phyloP scores from a whole-genome alignment of 2,888 invertebrate species.

The Xestia sexstrigata region DNA sequence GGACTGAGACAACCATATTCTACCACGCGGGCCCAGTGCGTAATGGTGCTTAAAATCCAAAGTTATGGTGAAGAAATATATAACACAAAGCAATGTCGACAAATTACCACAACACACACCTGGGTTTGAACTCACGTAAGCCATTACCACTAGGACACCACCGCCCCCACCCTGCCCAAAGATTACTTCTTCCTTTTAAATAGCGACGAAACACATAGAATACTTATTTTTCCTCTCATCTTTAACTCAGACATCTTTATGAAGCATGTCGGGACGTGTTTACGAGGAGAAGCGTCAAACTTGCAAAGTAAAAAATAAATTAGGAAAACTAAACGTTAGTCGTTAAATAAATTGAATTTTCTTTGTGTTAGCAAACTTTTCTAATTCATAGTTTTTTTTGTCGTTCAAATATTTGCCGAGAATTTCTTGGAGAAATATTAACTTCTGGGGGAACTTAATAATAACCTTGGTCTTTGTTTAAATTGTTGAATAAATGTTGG shows the following conservation, averaged over 20 bases:
- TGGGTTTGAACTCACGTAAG: neutral
- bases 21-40: neutral
- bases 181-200: neutral
- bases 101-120: neutral
- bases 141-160: neutral
- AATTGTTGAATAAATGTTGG: slow-evolving; percentile 37
- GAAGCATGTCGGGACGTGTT: slow-evolving; percentile 56
- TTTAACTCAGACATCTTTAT: slow-evolving; percentile 49
- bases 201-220: slow-evolving; percentile 3
- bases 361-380: slow-evolving; percentile 53
- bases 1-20: neutral
- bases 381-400: slow-evolving; percentile 53
- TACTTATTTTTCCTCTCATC: slow-evolving; percentile 29
- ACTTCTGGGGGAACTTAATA: slow-evolving; percentile 39
- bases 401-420: slow-evolving; percentile 38
- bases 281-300: slow-evolving; percentile 52
- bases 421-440: slow-evolving; percentile 41
- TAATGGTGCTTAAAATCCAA: neutral
- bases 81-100: neutral
- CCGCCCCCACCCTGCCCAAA: neutral
- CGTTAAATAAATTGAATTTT: slow-evolving; percentile 59
- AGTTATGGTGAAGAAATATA: too few species aligned
- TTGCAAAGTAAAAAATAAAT: slow-evolving; percentile 58
- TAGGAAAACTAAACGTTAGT: slow-evolving; percentile 56
- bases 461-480: slow-evolving; percentile 25